These are phyloP conservation scores for Endotricha flammealis DNA, from an alignment of 2,888 invertebrate genomes.

Conservation along the genomic window DNA sequence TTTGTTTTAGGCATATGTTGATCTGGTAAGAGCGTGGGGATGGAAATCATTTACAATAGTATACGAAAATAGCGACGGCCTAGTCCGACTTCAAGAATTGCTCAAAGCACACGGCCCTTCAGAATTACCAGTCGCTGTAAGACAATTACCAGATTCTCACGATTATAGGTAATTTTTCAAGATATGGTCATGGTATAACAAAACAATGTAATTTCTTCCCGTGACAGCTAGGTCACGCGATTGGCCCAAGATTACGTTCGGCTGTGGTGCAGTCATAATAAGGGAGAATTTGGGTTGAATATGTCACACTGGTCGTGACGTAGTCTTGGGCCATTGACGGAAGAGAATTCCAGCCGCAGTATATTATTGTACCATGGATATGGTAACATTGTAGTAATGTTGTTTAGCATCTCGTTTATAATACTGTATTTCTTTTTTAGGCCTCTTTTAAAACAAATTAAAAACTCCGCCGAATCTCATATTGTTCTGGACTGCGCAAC, in stretches of 20 bases:
- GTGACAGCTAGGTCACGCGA: no score
- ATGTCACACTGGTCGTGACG: no score
- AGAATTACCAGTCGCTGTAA: constrained; percentile 89
- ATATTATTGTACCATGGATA: no score
- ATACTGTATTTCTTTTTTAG: constrained; percentile 73
- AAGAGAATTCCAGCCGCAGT: no score
- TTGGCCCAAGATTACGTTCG: no score
- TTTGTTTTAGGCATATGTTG: constrained; percentile 88
- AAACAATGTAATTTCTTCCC: no score
- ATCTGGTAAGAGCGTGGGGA: constrained; percentile 92
- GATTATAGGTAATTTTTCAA: constrained; percentile 90
- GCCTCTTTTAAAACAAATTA: constrained; percentile 92
- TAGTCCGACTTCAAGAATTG: constrained; percentile 91
- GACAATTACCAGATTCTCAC: constrained; percentile 89
- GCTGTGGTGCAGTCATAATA: no score
- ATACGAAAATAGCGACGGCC: constrained; percentile 96
- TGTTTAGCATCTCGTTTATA: no score
- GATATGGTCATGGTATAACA: no score
- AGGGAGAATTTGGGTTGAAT: no score
- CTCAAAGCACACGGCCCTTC: constrained; percentile 92
- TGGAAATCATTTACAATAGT: constrained; percentile 98
- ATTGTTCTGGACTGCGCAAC: constrained; percentile 94
- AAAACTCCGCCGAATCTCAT: constrained; percentile 93
- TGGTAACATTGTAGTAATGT: no score
- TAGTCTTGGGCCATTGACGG: no score